These are phyloP conservation scores for Oncopodura yosiiana DNA, from an alignment of 1,140 invertebrate species.

Conservation along the genomic window DNA sequence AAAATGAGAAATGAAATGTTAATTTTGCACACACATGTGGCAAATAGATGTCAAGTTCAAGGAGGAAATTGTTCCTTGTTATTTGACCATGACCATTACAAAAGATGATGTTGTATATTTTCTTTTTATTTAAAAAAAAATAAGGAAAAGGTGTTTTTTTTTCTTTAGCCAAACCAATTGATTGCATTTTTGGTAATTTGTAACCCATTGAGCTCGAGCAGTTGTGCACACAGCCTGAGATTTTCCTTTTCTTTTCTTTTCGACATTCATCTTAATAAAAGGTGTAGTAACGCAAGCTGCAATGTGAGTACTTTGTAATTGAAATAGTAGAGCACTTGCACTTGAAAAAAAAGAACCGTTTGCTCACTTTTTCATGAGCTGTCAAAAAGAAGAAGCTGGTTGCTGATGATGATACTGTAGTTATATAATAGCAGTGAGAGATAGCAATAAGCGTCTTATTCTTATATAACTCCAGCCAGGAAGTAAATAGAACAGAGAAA, in stretches of 20 bases:
- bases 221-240: constrained; percentile 10
- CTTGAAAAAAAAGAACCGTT: constrained; percentile 12
- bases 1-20: too few species aligned
- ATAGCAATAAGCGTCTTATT: background rate
- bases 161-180: too few species aligned
- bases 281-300: too few species aligned
- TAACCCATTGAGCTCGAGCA: constrained; percentile 18
- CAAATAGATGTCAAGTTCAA: too few species aligned
- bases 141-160: too few species aligned
- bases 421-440: background rate
- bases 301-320: too few species aligned
- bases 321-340: constrained; percentile 7
- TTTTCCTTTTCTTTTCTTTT: constrained; percentile 6
- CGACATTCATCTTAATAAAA: too few species aligned
- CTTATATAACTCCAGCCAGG: background rate
- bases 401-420: background rate
- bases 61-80: too few species aligned
- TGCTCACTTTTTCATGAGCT: constrained; percentile 12
- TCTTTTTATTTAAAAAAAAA: too few species aligned
- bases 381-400: background rate
- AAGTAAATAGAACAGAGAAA: background rate
- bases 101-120: too few species aligned
- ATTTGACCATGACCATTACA: too few species aligned
- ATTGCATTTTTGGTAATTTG: background rate
- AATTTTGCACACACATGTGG: too few species aligned